Base-by-base conservation (phyloP, 92 coral and sea anemone genomes). In the Desmophyllum pertusum region DNA sequence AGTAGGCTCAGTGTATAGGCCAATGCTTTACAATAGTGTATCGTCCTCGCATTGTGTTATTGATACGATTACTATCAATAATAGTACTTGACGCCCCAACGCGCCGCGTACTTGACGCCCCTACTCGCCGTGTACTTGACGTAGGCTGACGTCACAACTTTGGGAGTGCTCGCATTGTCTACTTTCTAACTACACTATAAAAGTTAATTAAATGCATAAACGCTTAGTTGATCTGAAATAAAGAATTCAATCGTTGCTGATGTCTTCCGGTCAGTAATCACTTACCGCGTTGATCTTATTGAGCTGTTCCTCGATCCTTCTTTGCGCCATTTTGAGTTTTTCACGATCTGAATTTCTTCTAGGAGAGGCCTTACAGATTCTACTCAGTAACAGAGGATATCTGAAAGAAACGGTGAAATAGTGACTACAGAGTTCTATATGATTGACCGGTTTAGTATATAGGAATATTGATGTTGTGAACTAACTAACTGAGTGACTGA, bases 331-430 rank as follows among this genome's bases (percentile, higher is more conserved):
- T 89, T 95, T 92, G 35, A 97, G 92, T 82, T 97, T 93, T 81
- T 97, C 99, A 33, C 98, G 91, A 74, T 97, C 99, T 1, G 83
- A 76, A 71, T 92, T 95, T 84, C 95, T 87, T 63, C 97, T 94
- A 19, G 99, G 98, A 40, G 99, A 90, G 42, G 99, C 90, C 66
- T 90, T 95, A 11, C 98, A 97, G 45, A 97, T 97, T 41, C 99
- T 90, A 76, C 95, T 94, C 30, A 97, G 89, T 3, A 97, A 85
- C 57, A 97, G 87, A 8, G 99, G 99, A 84, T 97, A 97, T 40
- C 99, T 94, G 86, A 42, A 39, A 59, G 17, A 41, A n/a, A 81
- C n/a, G 5, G 39, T 23, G 30, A 67, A 7, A 9, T 15, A 70
- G 3, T 37, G 17, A 39, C 23, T 23, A 10, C 18, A 53, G 29